Base-by-base conservation (phyloP, 2,113 vertebrate species). In the Spea bombifrons region DNA sequence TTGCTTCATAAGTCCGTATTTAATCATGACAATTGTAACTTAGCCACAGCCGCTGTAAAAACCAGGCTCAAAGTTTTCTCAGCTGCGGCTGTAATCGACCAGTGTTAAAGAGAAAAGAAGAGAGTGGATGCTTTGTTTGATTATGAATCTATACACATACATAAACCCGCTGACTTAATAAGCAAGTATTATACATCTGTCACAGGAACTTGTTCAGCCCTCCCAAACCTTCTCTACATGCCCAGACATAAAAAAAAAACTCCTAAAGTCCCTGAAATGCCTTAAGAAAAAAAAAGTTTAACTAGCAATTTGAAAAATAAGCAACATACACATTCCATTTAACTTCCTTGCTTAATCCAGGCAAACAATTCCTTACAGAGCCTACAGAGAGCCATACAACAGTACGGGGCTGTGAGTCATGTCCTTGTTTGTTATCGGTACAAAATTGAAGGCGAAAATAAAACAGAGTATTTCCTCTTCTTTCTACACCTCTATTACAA, bases 191-290 rank as follows among this genome's bases (percentile, higher is more conserved):
- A 78, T 69, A 57, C 12, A 66, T 71, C 61, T 71, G 75, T 73
- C 69, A 73, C 73, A 80, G 65, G 61, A 53, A 75, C 73, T 75
- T 83, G 66, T 75, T 71, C 66, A 77, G 76, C 69, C 80, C 76
- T 82, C 68, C 86, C 80, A 87, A 88, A 85, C 80, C 82, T 71
- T 76, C 83, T 84, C 83, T 88, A 86, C 83, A 86, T 81, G 65
- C 65, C 43, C n/a, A 75, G 77, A 81, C 2, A 68, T 82, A 86
- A 75, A 78, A 86, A 75, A 78, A 30, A 71, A 70, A 49, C 81
- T 76, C 73, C 66, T 61, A 69, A 63, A 49, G 78, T 49, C 44
- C 71, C 7, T 65, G 61, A 74, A 73, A 66, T 75, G 75, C 78
- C 71, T 71, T 82, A 69, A 73, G 49, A n/a, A 83, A 85, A 86